Base-by-base conservation (phyloP, 2,888 invertebrate genomes). In the Sphaeridia pumilis region DNA sequence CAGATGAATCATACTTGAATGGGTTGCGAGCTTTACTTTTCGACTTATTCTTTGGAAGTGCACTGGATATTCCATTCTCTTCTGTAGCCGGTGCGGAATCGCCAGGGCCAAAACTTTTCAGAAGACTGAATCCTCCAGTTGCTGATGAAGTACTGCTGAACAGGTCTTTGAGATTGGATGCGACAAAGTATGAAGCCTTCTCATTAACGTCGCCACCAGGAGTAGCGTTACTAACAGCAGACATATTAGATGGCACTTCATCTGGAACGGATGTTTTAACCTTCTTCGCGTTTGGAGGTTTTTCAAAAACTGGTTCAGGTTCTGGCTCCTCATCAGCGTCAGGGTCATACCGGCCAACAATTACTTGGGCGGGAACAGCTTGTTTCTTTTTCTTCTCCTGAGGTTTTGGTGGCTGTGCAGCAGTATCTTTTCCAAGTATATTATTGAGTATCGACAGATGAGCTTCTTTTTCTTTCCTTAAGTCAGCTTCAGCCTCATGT, bases 1-100 rank as follows among this genome's bases (percentile, higher is more conserved):
- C 63, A 2, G 61, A 61, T 3, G 64, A 64, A 27, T 64, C 64
- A 28, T 64, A 64, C 26, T 59, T 57, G 49, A 64, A 64, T 4
- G 64, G 64, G 47, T 64, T 64, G 7, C 26, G 31, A 14, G 10
- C 31, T 31, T 31, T 31, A n/a, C 31, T 7, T 17, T 38, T 38
- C 7, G 35, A 4, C 24, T 36, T 44, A 14, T 34, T 36, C 22
- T 10, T 47, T 14, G 31, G 7, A 25, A 25, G 21, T 35, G 3
- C 31, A 21, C 22, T 34, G 35, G 51, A 21, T 12, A 24, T 27
- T 20, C 14, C 20, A 22, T 5, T 43, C 36, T 45, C 46, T n/a
- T 36, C 31, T 26, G 25, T n/a, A 12, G 21, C 34, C 26, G 12
- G 4, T 2, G 28, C 17, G 17, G 44, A 34, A 20, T 44, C 34